These are phyloP conservation scores for Coleophora flavipennella DNA, from an alignment of 2,888 invertebrate species.

Conservation along the genomic window DNA sequence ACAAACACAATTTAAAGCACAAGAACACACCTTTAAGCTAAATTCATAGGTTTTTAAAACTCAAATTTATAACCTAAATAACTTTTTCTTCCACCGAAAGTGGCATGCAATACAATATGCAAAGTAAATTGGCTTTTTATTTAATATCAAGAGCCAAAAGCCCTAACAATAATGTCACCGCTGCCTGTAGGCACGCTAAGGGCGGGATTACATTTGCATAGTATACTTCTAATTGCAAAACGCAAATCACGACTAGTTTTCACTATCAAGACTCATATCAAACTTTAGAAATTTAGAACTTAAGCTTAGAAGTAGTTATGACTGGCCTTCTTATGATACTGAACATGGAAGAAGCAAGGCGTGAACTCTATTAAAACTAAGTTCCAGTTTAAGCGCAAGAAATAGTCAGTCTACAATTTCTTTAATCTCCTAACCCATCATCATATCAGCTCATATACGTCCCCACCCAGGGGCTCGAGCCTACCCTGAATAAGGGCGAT, in stretches of 20 bases:
- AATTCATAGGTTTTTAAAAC: not conserved
- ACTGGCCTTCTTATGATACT: too few species aligned
- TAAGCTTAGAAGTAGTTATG: too few species aligned
- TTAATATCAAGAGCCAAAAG: not conserved
- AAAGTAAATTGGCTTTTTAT: not conserved
- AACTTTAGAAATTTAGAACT: not conserved
- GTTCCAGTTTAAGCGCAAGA: too few species aligned
- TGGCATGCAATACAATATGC: not conserved
- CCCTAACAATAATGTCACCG: slow-evolving; percentile 3
- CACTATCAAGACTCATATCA: not conserved
- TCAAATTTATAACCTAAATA: not conserved
- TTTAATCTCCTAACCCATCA: too few species aligned
- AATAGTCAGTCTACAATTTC: too few species aligned
- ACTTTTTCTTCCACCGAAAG: too few species aligned
- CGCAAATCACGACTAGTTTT: slow-evolving; percentile 20
- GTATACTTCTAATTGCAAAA: slow-evolving; percentile 19
- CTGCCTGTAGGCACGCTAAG: slow-evolving; percentile 6
- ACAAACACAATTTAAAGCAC: not conserved
- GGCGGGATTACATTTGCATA: slow-evolving; percentile 23
- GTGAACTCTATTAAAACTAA: too few species aligned
- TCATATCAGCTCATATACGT: too few species aligned
- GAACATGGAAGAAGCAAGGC: too few species aligned
- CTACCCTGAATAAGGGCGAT: too few species aligned
- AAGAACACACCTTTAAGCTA: too few species aligned
- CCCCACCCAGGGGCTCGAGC: too few species aligned